These are phyloP conservation scores for Quiscalus mexicanus DNA, from an alignment of 2,113 vertebrate genomes.

Conservation along the genomic window DNA sequence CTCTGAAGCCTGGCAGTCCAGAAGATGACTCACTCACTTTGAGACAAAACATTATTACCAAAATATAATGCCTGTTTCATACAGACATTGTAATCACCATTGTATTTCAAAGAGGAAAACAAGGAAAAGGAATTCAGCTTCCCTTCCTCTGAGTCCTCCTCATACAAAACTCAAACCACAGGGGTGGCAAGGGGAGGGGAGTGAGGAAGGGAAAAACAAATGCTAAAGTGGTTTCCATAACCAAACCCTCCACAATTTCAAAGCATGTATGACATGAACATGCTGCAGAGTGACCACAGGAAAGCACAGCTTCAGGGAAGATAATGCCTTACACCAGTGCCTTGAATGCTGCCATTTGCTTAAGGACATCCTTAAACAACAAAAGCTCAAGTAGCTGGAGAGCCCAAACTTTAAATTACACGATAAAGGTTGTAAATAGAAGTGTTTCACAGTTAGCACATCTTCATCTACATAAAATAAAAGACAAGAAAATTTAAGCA, in stretches of 20 bases:
- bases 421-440: background rate
- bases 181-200: constrained; percentile 16
- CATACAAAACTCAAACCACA: constrained; percentile 59
- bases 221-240: background rate
- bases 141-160: constrained; percentile 50
- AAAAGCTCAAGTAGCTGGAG: background rate
- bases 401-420: background rate
- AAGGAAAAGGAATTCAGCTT: constrained; percentile 61
- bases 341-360: background rate
- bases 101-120: constrained; percentile 53
- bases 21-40: constrained; percentile 34
- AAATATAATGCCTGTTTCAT: constrained; percentile 18
- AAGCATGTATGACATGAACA: background rate
- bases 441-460: background rate
- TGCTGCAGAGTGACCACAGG: background rate
- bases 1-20: background rate
- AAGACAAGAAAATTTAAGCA: background rate
- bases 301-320: background rate
- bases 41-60: constrained; percentile 31
- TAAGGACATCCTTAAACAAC: background rate
- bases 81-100: constrained; percentile 31
- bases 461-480: background rate
- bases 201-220: constrained; percentile 24
- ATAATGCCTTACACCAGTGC: background rate
- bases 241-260: background rate